A percentile compares a stretch with the other conserved stretches of the same genome.
phyloP scores from a whole-genome alignment of 1,140 invertebrate genomes.

The Rhagoletis pomonella region DNA sequence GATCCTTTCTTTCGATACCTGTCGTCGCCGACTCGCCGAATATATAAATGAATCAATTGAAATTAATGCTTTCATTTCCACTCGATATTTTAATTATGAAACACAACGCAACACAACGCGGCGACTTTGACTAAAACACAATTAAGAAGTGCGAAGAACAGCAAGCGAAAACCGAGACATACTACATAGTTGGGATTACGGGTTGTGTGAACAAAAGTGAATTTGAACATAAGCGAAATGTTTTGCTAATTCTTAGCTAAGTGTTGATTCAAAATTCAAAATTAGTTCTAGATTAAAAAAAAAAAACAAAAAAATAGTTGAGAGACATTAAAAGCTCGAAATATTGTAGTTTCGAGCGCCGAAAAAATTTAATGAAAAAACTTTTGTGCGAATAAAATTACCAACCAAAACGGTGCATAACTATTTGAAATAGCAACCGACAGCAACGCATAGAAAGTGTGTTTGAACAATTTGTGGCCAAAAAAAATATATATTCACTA shows the following conservation, averaged over 20 bases:
- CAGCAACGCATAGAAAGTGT: too few relatives aligned
- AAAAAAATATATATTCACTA: too few relatives aligned
- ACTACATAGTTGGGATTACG: neutral
- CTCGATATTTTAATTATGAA: slow-evolving; percentile 58
- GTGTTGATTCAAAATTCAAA: too few relatives aligned
- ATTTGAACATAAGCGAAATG: neutral
- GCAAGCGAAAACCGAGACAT: neutral
- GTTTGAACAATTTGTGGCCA: too few relatives aligned
- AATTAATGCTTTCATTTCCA: slow-evolving; percentile 58
- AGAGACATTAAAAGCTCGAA: too few relatives aligned
- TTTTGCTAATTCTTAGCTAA: neutral
- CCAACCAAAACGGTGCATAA: too few relatives aligned
- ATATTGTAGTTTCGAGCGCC: too few relatives aligned
- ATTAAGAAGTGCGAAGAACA: neutral
- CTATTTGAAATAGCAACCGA: too few relatives aligned
- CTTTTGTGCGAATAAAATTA: too few relatives aligned
- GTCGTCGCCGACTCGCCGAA: slow-evolving; percentile 43
- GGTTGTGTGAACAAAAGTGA: neutral
- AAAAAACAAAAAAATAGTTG: too few relatives aligned
- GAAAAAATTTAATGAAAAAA: too few relatives aligned
- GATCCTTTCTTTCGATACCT: slow-evolving; percentile 50
- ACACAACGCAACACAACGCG: slow-evolving; percentile 42
- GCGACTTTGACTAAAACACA: neutral
- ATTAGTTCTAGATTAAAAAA: too few relatives aligned
- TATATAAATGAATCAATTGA: slow-evolving; percentile 58